Evolutionary conservation across 37 sponge, comb jelly and placozoan species (phyloP), one percentile per base, ranked within the genome.

Genomic region (Eunapius fragilis): DNA sequence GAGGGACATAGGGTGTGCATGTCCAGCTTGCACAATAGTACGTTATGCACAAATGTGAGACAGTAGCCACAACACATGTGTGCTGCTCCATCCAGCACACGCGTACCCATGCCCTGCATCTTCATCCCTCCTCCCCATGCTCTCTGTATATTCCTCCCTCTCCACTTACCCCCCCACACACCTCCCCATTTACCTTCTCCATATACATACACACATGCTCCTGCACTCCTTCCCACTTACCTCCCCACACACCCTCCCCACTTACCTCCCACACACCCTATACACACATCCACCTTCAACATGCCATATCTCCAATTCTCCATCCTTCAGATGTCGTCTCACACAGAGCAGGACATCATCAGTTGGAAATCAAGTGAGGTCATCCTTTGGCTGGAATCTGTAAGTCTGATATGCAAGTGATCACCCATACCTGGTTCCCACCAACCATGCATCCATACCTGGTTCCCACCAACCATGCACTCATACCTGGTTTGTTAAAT

Each of bases 121-220:
- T n/a, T n/a, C n/a, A n/a, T n/a, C n/a, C n/a, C n/a, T n/a, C n/a
- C n/a, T n/a, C n/a, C n/a, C n/a, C n/a, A n/a, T n/a, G n/a, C n/a
- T n/a, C n/a, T n/a, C n/a, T n/a, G n/a, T n/a, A n/a, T n/a, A n/a
- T n/a, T n/a, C n/a, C n/a, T n/a, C n/a, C n/a, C n/a, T n/a, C n/a
- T n/a, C n/a, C n/a, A n/a, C n/a, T n/a, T n/a, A 45, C 47, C 4
- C 9, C 7, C 47, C 4, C 47, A 45, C 47, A 45, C 81, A 80
- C 81, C 67, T 68, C 67, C 67, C 10, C 81, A 80, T 58, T 67
- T 30, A 71, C 72, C 4, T 12, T 12, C 72, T 12, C 72, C 72
- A 71, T 12, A 71, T 30, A 10, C 72, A 71, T 12, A 71, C 81
- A 80, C 81, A 80, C 81, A 80, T 58, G 45, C 81, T n/a, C n/a